phyloP scores from a whole-genome alignment of 2,113 vertebrate genomes.

The Octodon degus region DNA sequence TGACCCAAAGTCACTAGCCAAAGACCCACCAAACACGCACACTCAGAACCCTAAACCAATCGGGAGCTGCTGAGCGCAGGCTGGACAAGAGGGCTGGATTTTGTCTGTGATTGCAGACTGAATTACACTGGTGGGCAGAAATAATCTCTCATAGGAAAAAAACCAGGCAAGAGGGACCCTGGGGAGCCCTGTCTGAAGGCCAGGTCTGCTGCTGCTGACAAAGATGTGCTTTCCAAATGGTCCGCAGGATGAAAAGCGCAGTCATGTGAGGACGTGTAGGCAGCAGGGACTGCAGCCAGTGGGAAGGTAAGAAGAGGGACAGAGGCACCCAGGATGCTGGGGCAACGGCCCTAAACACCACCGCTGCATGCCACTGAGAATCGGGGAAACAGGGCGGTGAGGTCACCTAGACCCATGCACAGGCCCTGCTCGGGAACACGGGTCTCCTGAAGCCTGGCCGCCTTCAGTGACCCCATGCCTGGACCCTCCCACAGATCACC shows the following conservation, averaged over 20 bases:
- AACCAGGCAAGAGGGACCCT: neutral
- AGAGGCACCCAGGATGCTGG: neutral
- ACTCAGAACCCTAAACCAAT: neutral
- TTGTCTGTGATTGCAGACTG: neutral
- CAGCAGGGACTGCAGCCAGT: conserved; percentile 47
- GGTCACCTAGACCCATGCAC: conserved; percentile 65
- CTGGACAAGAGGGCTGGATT: neutral
- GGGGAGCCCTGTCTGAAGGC: neutral
- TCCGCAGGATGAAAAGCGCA: conserved; percentile 47
- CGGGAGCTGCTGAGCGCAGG: neutral
- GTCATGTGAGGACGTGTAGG: conserved; percentile 62
- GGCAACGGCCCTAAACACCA: conserved; percentile 69
- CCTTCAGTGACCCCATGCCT: neutral
- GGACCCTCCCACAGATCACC: neutral
- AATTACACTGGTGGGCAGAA: neutral
- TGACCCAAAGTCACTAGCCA: conserved; percentile 9
- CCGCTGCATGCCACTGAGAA: conserved; percentile 47
- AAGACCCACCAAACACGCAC: neutral
- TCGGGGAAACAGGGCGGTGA: conserved; percentile 56
- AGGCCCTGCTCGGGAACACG: conserved; percentile 5
- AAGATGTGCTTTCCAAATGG: neutral
- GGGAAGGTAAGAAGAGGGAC: neutral
- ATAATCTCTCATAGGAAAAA: neutral
- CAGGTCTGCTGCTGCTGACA: conserved; percentile 35
- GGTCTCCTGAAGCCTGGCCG: conserved; percentile 43